A percentile compares a stretch with the other conserved stretches of the same genome.
Conservation (phyloP, 2,888 invertebrate genomes). For the Lycaena phlaeas region DNA sequence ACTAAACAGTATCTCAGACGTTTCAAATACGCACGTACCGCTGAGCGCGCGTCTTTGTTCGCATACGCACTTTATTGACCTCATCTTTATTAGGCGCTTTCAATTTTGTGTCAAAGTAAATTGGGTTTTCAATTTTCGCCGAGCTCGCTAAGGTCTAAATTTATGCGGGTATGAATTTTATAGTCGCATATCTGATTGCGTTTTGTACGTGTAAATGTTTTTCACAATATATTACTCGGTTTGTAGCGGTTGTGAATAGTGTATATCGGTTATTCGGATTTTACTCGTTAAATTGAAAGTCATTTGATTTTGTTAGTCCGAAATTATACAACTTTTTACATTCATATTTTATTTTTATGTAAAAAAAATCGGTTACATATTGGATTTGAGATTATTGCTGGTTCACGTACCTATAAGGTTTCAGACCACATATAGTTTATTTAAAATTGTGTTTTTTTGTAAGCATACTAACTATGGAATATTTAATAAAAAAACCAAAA, state of each 20-base stretch:
- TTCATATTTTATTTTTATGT: too few relatives aligned
- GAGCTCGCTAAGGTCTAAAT: constrained; percentile 19
- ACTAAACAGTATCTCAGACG: too few relatives aligned
- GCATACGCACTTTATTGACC: constrained; percentile 21
- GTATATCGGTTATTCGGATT: constrained; percentile 1
- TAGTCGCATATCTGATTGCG: constrained; percentile 22
- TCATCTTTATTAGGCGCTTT: constrained; percentile 21
- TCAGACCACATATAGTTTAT: too few relatives aligned
- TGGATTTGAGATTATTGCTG: too few relatives aligned
- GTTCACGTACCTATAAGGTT: too few relatives aligned
- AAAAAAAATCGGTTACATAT: too few relatives aligned
- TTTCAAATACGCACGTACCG: constrained; percentile 20
- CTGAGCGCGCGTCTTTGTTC: constrained; percentile 16
- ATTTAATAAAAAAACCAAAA: too few relatives aligned
- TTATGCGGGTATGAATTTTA: constrained; percentile 23
- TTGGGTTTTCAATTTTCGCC: constrained; percentile 24
- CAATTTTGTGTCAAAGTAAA: constrained; percentile 22
- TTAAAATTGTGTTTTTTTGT: too few relatives aligned
- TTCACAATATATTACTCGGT: constrained; percentile 14
- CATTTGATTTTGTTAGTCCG: too few relatives aligned
- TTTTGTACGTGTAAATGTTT: constrained; percentile 19
- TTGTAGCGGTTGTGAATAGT: too few relatives aligned
- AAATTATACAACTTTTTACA: too few relatives aligned
- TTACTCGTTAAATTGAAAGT: background rate
- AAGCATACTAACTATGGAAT: too few relatives aligned